Percentiles rank a stretch among this genome's conserved stretches.
Conservation (phyloP, 2,797 vertebrate species). For the Kryptopterus vitreolus region DNA sequence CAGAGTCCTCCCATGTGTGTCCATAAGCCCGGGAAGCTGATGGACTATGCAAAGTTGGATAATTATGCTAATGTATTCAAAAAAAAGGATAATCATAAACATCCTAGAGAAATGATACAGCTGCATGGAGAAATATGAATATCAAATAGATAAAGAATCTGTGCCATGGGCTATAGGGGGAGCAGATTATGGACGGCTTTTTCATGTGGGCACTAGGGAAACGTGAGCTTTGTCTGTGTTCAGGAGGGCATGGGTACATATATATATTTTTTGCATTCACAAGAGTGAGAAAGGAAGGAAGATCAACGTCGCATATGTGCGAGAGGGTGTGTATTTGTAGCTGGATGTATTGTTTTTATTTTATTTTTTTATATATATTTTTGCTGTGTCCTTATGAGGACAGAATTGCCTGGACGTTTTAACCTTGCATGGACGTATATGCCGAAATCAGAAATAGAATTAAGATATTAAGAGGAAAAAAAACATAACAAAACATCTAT, state of each 20-base stretch:
- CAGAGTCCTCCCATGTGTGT: slow-evolving; percentile 24
- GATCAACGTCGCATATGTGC: slow-evolving; percentile 15
- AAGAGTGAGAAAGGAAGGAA: background rate
- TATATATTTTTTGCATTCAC: slow-evolving; percentile 13
- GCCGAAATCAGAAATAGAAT: background rate
- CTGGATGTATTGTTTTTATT: slow-evolving; percentile 36
- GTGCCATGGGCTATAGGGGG: slow-evolving; percentile 36
- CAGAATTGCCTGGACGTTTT: background rate
- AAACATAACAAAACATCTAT: no score
- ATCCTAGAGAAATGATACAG: slow-evolving; percentile 47
- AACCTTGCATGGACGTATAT: background rate
- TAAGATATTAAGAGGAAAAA: background rate
- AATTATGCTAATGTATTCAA: slow-evolving; percentile 46
- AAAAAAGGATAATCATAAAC: slow-evolving; percentile 44
- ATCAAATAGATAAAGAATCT: slow-evolving; percentile 48
- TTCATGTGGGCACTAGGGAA: slow-evolving; percentile 47
- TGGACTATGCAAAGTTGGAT: slow-evolving; percentile 38
- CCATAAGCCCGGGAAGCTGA: slow-evolving; percentile 31
- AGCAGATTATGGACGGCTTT: slow-evolving; percentile 44
- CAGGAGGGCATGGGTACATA: slow-evolving; percentile 19
- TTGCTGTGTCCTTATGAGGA: background rate
- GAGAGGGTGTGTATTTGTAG: slow-evolving; percentile 9
- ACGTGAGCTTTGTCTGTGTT: slow-evolving; percentile 51
- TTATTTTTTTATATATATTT: background rate
- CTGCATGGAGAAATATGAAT: slow-evolving; percentile 38